Percentiles rank a stretch among this genome's conserved stretches.
These are phyloP conservation scores for Scomberomorus guttatus DNA, from an alignment of 2,797 vertebrate species.

Conservation along the genomic window DNA sequence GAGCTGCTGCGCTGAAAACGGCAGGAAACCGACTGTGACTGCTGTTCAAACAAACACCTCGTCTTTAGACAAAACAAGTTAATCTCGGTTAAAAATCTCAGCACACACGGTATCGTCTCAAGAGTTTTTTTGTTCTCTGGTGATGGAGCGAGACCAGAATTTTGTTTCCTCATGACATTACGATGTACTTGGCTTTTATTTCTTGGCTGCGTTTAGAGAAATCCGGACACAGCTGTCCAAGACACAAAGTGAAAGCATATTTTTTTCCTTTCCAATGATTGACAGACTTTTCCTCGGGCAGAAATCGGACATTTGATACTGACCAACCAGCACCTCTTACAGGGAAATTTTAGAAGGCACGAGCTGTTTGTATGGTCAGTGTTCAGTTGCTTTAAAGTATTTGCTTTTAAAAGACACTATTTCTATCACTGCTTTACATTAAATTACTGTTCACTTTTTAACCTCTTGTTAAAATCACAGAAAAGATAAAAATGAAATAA, in stretches of 20 bases:
- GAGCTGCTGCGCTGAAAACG: not conserved
- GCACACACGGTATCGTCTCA: not conserved
- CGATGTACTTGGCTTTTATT: not conserved
- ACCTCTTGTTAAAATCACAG: not conserved
- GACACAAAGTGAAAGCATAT: not conserved
- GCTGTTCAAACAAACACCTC: not conserved
- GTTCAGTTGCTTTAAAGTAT: too few relatives aligned
- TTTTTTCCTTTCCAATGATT: not conserved
- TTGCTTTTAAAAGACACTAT: not conserved
- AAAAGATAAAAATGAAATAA: conserved; percentile 4
- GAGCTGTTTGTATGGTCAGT: not conserved
- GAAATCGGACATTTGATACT: not conserved
- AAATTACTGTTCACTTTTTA: not conserved
- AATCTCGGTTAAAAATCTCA: not conserved
- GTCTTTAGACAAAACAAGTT: too few relatives aligned
- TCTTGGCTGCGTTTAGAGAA: conserved; percentile 13
- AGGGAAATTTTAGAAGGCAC: conserved; percentile 33
- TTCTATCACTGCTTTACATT: not conserved
- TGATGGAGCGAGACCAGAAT: not conserved
- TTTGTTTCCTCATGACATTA: conserved; percentile 13
- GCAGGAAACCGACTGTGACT: not conserved
- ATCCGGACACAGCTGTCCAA: not conserved
- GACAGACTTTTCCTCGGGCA: not conserved
- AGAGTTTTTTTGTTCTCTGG: not conserved
- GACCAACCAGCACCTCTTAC: not conserved